These are phyloP conservation scores for Syngnathus rostellatus DNA, from an alignment of 2,797 vertebrate genomes.

Conservation along the genomic window DNA sequence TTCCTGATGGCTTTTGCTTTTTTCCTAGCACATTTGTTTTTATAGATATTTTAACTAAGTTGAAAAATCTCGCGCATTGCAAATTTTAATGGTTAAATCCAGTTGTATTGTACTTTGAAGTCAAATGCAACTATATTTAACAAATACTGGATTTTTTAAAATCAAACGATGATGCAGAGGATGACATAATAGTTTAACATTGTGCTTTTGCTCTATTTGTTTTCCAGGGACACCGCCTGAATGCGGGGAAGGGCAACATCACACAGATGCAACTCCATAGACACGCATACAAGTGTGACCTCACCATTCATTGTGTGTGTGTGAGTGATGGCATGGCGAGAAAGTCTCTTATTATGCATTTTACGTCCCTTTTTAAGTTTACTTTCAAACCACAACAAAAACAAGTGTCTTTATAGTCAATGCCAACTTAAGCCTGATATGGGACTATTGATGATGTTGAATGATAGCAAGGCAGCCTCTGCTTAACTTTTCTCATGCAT, in stretches of 20 bases:
- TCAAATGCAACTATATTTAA: too few relatives aligned
- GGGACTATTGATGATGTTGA: background rate
- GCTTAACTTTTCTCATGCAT: slow-evolving; percentile 24
- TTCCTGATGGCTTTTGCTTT: too few relatives aligned
- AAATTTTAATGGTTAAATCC: too few relatives aligned
- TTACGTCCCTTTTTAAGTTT: slow-evolving; percentile 39
- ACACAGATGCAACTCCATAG: background rate
- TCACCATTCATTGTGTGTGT: background rate
- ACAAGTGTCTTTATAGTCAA: slow-evolving; percentile 31
- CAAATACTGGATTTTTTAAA: too few relatives aligned
- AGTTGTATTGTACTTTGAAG: too few relatives aligned
- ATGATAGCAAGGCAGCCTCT: slow-evolving; percentile 17
- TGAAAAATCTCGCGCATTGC: too few relatives aligned
- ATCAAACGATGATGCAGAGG: too few relatives aligned
- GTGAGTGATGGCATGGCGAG: slow-evolving; percentile 36
- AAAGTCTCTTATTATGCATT: slow-evolving; percentile 51
- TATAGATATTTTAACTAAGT: too few relatives aligned
- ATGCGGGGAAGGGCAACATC: slow-evolving; percentile 25
- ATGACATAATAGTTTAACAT: background rate
- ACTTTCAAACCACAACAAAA: slow-evolving; percentile 20
- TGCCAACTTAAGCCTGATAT: slow-evolving; percentile 33
- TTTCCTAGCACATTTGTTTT: too few relatives aligned
- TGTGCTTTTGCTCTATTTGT: slow-evolving; percentile 20
- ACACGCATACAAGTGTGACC: background rate
- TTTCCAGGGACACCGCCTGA: slow-evolving; percentile 64